A percentile compares a stretch with the other conserved stretches of the same genome.
Evolutionary conservation across 1,140 invertebrate genomes (phyloP).

Genomic region (Chionoecetes opilio): DNA sequence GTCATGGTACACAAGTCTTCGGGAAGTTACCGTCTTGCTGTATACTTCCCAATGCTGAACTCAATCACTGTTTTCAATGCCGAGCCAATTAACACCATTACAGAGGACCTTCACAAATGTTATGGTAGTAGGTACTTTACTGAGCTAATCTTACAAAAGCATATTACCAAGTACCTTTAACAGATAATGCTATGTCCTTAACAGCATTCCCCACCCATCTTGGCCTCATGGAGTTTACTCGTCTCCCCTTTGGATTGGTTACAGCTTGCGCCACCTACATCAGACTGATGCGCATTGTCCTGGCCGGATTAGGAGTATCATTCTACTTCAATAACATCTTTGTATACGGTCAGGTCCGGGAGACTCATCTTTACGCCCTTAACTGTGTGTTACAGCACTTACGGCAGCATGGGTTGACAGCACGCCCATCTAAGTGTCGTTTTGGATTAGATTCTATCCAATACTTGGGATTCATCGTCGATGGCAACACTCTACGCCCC

Average conservation of each 20-base stretch:
- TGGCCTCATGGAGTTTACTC: conserved; percentile 57
- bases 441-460: background rate
- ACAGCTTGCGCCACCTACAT: conserved; percentile 61
- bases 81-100: conserved; percentile 45
- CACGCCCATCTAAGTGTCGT: background rate
- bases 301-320: background rate
- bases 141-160: conserved; percentile 65
- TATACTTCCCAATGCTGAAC: conserved; percentile 49
- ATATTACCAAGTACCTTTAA: conserved; percentile 55
- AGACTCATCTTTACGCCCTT: conserved; percentile 47
- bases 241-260: conserved; percentile 46
- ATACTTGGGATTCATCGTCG: background rate
- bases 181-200: background rate
- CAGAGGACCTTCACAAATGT: conserved; percentile 63
- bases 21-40: conserved; percentile 44
- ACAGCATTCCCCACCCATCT: conserved; percentile 55
- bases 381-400: background rate
- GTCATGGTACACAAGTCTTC: conserved; percentile 62
- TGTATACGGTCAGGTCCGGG: background rate
- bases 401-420: background rate
- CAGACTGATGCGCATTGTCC: conserved; percentile 57
- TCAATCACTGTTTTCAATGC: conserved; percentile 45
- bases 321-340: conserved; percentile 71
- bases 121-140: conserved; percentile 38
- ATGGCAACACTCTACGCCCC: background rate